Conservation (phyloP, 2,113 vertebrate genomes). For the Micronycteris hirsuta region DNA sequence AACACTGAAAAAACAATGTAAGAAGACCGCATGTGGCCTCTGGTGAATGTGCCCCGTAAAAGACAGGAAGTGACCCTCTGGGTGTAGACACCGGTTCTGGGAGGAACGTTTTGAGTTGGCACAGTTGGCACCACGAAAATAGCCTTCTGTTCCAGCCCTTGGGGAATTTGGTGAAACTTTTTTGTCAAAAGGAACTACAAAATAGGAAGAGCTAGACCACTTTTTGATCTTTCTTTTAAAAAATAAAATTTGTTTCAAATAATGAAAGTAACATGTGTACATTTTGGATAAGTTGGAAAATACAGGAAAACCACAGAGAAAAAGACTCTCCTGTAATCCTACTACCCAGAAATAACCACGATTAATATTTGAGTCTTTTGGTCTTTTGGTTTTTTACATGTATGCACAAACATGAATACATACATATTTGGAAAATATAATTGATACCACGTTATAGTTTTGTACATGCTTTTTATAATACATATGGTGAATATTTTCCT, state of each 20-base stretch:
- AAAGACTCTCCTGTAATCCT: neutral
- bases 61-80: neutral
- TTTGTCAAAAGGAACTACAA: slow-evolving; percentile 13
- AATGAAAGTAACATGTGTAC: slow-evolving; percentile 16
- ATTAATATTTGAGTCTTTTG: neutral
- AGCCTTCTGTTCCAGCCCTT: neutral
- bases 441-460: neutral
- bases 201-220: neutral
- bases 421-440: neutral
- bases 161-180: slow-evolving; percentile 43
- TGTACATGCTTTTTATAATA: neutral
- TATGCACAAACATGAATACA: neutral
- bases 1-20: neutral
- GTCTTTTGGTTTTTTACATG: neutral
- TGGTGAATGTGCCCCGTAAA: neutral
- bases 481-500: neutral
- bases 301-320: neutral
- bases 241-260: slow-evolving; percentile 32
- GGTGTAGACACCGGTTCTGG: neutral
- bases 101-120: slow-evolving; percentile 36
- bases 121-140: slow-evolving; percentile 11
- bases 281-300: slow-evolving; percentile 36
- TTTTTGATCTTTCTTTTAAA: slow-evolving; percentile 14
- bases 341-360: neutral
- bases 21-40: neutral